Evolutionary conservation across 2,888 invertebrate genomes (phyloP), one percentile per base, ranked within the genome.

Genomic region (Helleia helle): DNA sequence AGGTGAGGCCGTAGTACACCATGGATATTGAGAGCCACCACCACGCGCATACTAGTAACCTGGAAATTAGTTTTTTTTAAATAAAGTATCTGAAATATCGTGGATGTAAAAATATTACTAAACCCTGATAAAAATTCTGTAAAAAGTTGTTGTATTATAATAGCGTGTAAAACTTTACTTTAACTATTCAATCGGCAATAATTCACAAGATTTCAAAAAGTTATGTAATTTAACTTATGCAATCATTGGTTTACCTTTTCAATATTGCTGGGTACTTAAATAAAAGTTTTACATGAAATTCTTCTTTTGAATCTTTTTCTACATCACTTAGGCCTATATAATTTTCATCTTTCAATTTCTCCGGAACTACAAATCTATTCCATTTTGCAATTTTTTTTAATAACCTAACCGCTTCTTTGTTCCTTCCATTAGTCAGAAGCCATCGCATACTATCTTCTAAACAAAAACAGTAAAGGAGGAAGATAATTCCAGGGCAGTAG

Each of bases 1-100:
- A 81, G 1, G 92, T 91, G 31, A 94, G 68, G 0, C 94, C 94
- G 58, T 93, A 94, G 67, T 92, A 94, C 9, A 93, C 89, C 48
- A 93, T 89, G 0, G 91, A 90, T 52, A 91, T 89, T 0, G 92
- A 90, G 9, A 92, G 87, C 93, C 93, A 93, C 76, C 92, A 92
- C 54, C 92, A 87, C 7, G 90, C 90, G 48, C 92, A 91, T 38
- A 89, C 88, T 1, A 85, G 48, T 28, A 58, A 81, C 18, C 90
- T 76, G 0, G 79, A 54, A 15, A 22, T 34, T 11, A 9, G 24
- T n/a, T n/a, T n/a, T n/a, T n/a, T n/a, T n/a, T n/a, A n/a, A n/a
- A n/a, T n/a, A n/a, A n/a, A n/a, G n/a, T n/a, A n/a, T n/a, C n/a
- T n/a, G n/a, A n/a, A n/a, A n/a, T n/a, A n/a, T n/a, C n/a, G n/a